These are phyloP conservation scores for Netelia inedita DNA, from an alignment of 2,888 invertebrate genomes.

Conservation along the genomic window DNA sequence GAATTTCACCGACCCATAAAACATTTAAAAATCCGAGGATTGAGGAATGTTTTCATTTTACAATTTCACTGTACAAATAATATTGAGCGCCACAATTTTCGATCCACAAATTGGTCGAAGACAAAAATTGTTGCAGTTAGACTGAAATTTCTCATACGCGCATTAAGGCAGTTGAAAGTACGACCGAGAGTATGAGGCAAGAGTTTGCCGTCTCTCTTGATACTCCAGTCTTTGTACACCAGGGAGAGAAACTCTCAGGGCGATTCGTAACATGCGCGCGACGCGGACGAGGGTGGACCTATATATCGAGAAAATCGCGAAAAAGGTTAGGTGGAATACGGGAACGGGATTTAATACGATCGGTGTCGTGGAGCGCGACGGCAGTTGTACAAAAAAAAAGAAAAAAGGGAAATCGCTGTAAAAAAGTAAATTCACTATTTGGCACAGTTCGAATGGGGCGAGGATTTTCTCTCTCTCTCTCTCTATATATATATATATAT, in stretches of 20 bases:
- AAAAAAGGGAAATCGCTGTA: conserved; percentile 4
- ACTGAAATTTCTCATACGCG: too few relatives aligned
- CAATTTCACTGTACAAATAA: too few relatives aligned
- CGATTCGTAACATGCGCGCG: conserved; percentile 27
- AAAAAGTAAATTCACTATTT: conserved; percentile 69
- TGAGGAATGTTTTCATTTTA: too few relatives aligned
- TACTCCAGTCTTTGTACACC: conserved; percentile 29
- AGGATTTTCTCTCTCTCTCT: conserved; percentile 42
- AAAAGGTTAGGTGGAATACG: conserved; percentile 54
- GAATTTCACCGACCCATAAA: too few relatives aligned
- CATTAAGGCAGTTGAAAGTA: too few relatives aligned
- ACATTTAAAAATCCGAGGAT: too few relatives aligned
- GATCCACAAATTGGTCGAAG: too few relatives aligned
- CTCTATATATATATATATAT: conserved; percentile 35
- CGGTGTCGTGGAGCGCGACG: conserved; percentile 47
- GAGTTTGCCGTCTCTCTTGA: too few relatives aligned
- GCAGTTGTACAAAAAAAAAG: conserved; percentile 28
- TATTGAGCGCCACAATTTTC: too few relatives aligned
- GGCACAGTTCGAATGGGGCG: conserved; percentile 65
- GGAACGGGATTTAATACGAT: conserved; percentile 64
- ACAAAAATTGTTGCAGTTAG: too few relatives aligned
- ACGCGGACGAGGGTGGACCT: not conserved
- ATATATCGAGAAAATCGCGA: conserved; percentile 10
- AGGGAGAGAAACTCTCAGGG: conserved; percentile 29
- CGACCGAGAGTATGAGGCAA: too few relatives aligned